Conservation (phyloP, 2,888 invertebrate genomes). For the Allygus modestus region DNA sequence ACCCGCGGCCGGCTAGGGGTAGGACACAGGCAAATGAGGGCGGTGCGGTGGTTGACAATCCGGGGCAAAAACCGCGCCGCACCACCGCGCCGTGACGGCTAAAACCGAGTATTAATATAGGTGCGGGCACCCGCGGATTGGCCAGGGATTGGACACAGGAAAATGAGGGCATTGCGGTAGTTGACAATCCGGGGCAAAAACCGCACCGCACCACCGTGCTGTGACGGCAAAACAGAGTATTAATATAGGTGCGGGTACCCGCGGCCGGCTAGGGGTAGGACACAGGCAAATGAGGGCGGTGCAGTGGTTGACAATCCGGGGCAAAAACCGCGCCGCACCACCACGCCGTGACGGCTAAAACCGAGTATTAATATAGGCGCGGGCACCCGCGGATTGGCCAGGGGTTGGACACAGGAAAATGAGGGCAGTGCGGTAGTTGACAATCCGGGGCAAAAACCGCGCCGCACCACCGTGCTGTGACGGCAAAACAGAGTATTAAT, state of each 20-base stretch:
- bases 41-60: constrained; percentile 27
- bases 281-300: background rate
- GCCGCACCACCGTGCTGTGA: background rate
- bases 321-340: constrained; percentile 4
- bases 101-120: no score
- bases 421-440: no score
- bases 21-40: background rate
- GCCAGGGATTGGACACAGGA: no score
- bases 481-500: constrained; percentile 39
- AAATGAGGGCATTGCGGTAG: no score
- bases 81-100: no score
- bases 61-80: constrained; percentile 6
- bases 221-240: constrained; percentile 21
- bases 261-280: background rate
- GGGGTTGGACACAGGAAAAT: no score
- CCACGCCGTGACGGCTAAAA: no score
- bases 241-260: constrained; percentile 36
- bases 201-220: background rate
- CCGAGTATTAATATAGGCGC: no score
- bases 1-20: background rate
- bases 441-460: constrained; percentile 23
- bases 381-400: no score
- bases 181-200: constrained; percentile 35
- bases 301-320: constrained; percentile 18
- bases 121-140: no score